phyloP scores from a whole-genome alignment of 2,888 invertebrate species.

The Ernsta delagoae region DNA sequence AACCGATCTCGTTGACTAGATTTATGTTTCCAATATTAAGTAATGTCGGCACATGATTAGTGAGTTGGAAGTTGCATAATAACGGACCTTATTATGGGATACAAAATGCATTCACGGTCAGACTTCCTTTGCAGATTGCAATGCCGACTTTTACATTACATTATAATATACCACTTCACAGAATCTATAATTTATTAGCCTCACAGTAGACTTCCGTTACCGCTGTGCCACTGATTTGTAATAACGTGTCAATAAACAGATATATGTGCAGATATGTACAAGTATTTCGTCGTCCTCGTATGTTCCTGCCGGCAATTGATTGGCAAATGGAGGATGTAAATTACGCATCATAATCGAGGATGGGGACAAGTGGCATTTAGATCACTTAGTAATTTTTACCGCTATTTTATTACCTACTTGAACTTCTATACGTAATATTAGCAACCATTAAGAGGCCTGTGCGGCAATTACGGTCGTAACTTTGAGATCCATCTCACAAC shows the following conservation, averaged over 20 bases:
- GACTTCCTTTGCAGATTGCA: slow-evolving; percentile 30
- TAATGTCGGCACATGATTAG: slow-evolving; percentile 17
- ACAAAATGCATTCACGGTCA: slow-evolving; percentile 36
- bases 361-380: slow-evolving; percentile 51
- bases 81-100: slow-evolving; percentile 26
- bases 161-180: slow-evolving; percentile 49
- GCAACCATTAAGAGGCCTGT: slow-evolving; percentile 1
- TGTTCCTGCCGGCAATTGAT: slow-evolving; percentile 52
- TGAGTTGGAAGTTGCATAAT: slow-evolving; percentile 29
- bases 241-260: slow-evolving; percentile 38
- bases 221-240: slow-evolving; percentile 52
- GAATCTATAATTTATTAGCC: slow-evolving; percentile 52
- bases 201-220: slow-evolving; percentile 59
- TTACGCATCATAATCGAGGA: slow-evolving; percentile 46
- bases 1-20: not conserved
- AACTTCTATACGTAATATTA: slow-evolving; percentile 46
- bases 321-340: slow-evolving; percentile 57
- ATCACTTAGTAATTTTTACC: slow-evolving; percentile 45
- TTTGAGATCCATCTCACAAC: slow-evolving; percentile 39
- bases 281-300: slow-evolving; percentile 56
- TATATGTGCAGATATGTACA: too few species aligned
- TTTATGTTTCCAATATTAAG: slow-evolving; percentile 25
- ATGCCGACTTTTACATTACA: slow-evolving; percentile 33
- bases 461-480: slow-evolving; percentile 4
- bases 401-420: slow-evolving; percentile 56